Conservation (phyloP, 1,140 invertebrate genomes). For the Trichonephila inaurata region DNA sequence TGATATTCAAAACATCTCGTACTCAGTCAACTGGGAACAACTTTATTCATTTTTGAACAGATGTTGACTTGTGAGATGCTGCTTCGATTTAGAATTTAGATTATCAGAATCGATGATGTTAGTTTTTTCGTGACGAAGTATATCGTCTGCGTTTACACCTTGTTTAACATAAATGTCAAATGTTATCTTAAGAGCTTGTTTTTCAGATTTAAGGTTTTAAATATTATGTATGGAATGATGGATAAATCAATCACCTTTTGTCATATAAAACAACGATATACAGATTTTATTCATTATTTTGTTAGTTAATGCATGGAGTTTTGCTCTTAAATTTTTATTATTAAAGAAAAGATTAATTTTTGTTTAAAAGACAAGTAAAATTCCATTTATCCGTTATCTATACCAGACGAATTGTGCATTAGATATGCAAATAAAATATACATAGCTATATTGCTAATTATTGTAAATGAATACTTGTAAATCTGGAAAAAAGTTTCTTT, state of each 20-base stretch:
- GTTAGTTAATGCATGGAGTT: too few species aligned
- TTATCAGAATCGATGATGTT: conserved; percentile 15
- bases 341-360: too few species aligned
- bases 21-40: conserved; percentile 49
- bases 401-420: too few species aligned
- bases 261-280: neutral
- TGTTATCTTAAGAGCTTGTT: neutral
- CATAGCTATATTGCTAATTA: too few species aligned
- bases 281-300: too few species aligned
- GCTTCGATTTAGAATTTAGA: conserved; percentile 31
- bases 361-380: too few species aligned
- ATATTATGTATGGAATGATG: neutral
- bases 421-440: too few species aligned
- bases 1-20: conserved; percentile 51
- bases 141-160: conserved; percentile 5
- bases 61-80: conserved; percentile 34
- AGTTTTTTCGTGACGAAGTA: neutral
- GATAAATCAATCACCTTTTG: neutral
- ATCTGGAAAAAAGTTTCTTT: too few species aligned
- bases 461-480: too few species aligned
- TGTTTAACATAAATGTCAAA: neutral
- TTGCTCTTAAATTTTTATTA: too few species aligned
- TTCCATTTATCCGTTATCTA: too few species aligned
- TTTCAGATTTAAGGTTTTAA: neutral
- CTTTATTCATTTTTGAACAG: conserved; percentile 58